Conservation (phyloP, 2,113 vertebrate species). For the Albula goreensis region DNA sequence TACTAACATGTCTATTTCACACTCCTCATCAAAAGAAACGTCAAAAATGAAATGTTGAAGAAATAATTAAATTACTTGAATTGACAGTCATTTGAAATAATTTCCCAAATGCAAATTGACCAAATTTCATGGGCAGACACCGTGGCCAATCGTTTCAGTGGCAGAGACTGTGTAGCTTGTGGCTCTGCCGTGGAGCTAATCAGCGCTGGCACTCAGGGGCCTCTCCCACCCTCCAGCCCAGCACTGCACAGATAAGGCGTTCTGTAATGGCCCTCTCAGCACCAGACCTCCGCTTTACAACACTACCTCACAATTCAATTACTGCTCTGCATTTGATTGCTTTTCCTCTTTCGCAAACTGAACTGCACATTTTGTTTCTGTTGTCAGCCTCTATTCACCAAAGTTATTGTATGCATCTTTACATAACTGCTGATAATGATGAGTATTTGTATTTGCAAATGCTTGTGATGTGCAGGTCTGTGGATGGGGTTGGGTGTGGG, state of each 20-base stretch:
- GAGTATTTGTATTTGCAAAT: no score
- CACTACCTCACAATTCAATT: conserved; percentile 24
- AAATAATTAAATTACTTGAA: neutral
- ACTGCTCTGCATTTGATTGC: neutral
- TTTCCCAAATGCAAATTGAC: conserved; percentile 11
- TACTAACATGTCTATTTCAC: conserved; percentile 44
- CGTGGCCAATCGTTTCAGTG: conserved; percentile 2
- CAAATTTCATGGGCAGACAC: conserved; percentile 11
- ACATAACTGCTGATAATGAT: no score
- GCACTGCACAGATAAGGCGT: conserved; percentile 7
- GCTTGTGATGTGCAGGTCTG: no score
- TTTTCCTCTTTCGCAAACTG: no score
- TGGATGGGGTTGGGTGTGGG: no score
- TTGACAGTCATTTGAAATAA: conserved; percentile 10
- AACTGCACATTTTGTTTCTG: no score
- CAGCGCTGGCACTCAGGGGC: neutral
- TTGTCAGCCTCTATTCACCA: no score
- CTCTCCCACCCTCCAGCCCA: conserved; percentile 12
- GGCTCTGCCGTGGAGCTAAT: neutral
- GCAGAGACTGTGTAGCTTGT: neutral
- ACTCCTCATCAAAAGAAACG: conserved; percentile 25
- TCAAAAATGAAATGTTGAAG: neutral
- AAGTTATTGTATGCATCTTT: no score
- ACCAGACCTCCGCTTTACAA: neutral
- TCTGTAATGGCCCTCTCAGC: conserved; percentile 20